Conservation (phyloP, 2,797 vertebrate species). For the Sus cebifrons region DNA sequence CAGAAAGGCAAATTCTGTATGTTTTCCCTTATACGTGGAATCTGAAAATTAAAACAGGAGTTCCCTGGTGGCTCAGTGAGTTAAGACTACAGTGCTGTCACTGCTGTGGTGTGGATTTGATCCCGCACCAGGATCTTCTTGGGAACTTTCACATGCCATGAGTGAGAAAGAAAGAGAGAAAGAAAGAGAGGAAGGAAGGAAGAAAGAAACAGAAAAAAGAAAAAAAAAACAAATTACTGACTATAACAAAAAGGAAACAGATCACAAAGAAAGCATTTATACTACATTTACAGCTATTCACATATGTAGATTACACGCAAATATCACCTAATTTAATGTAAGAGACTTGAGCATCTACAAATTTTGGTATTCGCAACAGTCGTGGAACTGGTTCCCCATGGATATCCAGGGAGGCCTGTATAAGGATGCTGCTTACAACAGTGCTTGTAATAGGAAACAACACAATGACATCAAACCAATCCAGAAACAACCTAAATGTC, state of each 20-base stretch:
- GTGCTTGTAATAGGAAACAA: neutral
- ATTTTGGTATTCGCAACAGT: neutral
- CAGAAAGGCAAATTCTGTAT: neutral
- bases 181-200: too few species aligned
- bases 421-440: neutral
- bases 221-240: neutral
- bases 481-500: neutral
- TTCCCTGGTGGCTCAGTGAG: too few species aligned
- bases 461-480: too few species aligned
- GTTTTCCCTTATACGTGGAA: neutral
- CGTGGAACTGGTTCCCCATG: neutral
- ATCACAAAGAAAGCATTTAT: neutral
- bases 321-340: neutral
- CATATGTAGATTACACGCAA: neutral
- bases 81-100: too few species aligned
- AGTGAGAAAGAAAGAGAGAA: too few species aligned
- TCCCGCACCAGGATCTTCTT: too few species aligned
- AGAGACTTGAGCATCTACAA: neutral
- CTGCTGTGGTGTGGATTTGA: too few species aligned
- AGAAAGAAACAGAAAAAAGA: too few species aligned
- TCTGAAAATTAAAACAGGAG: neutral
- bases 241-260: neutral
- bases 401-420: neutral
- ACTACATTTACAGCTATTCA: neutral
- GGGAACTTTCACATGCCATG: too few species aligned